These are phyloP conservation scores for Craniophora ligustri DNA, from an alignment of 2,888 invertebrate species.

Conservation along the genomic window DNA sequence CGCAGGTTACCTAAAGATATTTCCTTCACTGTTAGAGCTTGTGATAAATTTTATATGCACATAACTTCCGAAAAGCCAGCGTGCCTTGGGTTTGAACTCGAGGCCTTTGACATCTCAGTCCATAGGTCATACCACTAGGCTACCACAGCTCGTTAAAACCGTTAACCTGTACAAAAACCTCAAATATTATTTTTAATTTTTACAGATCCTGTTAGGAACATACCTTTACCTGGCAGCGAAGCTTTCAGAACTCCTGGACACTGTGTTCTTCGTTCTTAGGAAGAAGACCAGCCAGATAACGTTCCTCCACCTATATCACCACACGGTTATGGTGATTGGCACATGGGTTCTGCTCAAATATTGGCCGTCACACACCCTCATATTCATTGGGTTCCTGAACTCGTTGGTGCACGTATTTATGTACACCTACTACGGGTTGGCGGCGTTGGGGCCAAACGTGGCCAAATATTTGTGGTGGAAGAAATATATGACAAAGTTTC, in stretches of 20 bases:
- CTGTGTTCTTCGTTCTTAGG: constrained; percentile 95
- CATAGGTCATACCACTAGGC: too few relatives aligned
- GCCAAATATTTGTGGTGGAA: constrained; percentile 95
- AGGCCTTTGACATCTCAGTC: too few relatives aligned
- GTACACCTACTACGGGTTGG: constrained; percentile 94
- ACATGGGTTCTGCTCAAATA: constrained; percentile 93
- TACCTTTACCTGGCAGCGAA: constrained; percentile 94
- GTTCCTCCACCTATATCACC: constrained; percentile 96
- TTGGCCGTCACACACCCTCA: constrained; percentile 92
- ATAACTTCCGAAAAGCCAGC: too few relatives aligned
- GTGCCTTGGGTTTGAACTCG: too few relatives aligned
- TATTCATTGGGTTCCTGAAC: constrained; percentile 92
- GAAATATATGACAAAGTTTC: constrained; percentile 93
- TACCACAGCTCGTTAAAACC: too few relatives aligned
- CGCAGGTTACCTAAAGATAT: too few relatives aligned
- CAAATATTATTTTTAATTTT: constrained; percentile 72
- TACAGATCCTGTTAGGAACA: constrained; percentile 78
- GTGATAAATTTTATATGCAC: too few relatives aligned
- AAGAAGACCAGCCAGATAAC: constrained; percentile 94
- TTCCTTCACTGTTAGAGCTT: too few relatives aligned
- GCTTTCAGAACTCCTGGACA: constrained; percentile 93
- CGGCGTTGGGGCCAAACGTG: constrained; percentile 92
- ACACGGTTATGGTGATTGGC: constrained; percentile 92
- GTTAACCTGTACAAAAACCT: too few relatives aligned
- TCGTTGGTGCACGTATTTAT: constrained; percentile 94